Base-by-base conservation (phyloP, 2,888 invertebrate species). In the Drosophila ezoana region DNA sequence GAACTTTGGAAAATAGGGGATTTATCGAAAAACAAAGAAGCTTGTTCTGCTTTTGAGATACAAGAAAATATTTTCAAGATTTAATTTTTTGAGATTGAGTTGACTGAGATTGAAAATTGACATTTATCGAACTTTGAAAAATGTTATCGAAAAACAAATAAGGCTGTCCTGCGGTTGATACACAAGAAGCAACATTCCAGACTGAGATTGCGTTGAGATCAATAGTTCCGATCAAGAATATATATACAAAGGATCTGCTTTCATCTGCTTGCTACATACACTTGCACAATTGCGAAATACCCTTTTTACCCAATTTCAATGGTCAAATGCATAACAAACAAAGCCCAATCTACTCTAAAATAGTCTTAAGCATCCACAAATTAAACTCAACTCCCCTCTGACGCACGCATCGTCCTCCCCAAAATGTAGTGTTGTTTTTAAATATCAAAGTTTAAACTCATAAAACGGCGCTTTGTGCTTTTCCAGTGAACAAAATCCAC, bases 391-490 rank as follows among this genome's bases (percentile, higher is more conserved):
- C 37, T 4, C 14, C 13, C 2, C 14, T 38, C n/a, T 13, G 45
- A 6, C 38, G 13, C 10, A 11, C 16, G 5, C 13, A 16, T 6
- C 14, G 11, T n/a, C 14, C 10, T 10, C 9, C n/a, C 9, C 4
- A 4, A 4, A 16, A 16, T 16, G 16, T 10, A 14, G 53, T 54
- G 52, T 56, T 41, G 53, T 62, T 61, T 77, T 53, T 20, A 83
- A 82, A 82, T 83, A 87, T 65, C 81, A 80, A 78, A 87, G 82
- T 78, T 87, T 53, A 87, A 71, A 35, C 68, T 49, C 68, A 71
- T 72, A 86, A 86, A 80, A 61, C 57, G 61, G 20, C 53, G 63
- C 71, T 58, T 41, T 44, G 75, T 44, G 54, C 41, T 18, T 48
- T 35, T 47, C 45, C 8, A 14, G n/a, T 28, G 28, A 18, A 49